These are phyloP conservation scores for Elachura formosa DNA, from an alignment of 2,113 vertebrate genomes.

Conservation along the genomic window DNA sequence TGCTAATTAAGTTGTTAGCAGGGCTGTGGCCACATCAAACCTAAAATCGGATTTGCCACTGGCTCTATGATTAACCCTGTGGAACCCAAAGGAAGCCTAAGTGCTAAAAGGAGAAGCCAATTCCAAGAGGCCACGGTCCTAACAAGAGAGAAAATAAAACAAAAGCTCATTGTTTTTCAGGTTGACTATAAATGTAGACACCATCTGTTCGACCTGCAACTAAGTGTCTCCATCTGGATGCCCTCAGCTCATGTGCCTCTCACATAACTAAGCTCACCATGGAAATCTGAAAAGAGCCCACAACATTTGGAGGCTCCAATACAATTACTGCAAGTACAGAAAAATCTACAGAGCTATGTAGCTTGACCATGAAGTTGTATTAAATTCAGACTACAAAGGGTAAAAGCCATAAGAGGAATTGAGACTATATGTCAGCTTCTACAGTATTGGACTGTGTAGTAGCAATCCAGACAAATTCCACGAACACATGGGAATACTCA, in stretches of 20 bases:
- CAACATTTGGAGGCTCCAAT: background rate
- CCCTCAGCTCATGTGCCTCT: background rate
- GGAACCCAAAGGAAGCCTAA: background rate
- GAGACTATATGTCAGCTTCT: background rate
- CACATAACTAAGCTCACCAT: background rate
- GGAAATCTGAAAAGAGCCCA: background rate
- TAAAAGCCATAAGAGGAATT: background rate
- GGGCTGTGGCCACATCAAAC: background rate
- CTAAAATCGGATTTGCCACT: background rate
- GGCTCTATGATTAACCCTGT: background rate
- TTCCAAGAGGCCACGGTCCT: background rate
- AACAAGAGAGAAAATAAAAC: background rate
- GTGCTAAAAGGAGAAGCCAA: background rate
- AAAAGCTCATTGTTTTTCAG: background rate
- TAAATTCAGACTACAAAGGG: background rate
- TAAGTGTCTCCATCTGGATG: background rate
- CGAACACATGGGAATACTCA: background rate
- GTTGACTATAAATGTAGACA: background rate
- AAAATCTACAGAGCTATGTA: background rate
- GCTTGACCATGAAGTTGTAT: background rate
- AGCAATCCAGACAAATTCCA: background rate
- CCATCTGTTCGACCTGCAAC: background rate
- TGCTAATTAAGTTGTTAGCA: background rate
- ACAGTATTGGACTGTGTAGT: background rate
- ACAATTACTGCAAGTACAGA: background rate